Evolutionary conservation across 1,140 invertebrate genomes (phyloP).

Genomic region (Chelonus insularis): DNA sequence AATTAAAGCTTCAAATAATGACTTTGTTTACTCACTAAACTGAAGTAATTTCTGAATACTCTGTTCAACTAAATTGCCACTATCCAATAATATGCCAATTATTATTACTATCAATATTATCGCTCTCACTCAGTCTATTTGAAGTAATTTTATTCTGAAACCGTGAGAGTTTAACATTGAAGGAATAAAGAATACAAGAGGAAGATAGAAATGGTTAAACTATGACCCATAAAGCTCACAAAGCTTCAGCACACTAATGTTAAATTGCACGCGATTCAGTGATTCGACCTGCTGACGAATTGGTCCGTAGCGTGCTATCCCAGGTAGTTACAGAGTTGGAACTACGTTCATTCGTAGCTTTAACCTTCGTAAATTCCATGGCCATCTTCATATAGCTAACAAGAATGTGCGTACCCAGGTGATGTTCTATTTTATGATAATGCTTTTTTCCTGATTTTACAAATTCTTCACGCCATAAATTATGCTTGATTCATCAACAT

Average conservation of each 20-base stretch:
- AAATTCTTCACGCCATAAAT: no score
- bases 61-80: no score
- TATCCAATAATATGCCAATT: no score
- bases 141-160: neutral
- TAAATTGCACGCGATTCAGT: constrained; percentile 44
- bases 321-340: neutral
- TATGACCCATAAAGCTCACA: constrained; percentile 52
- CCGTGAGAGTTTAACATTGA: neutral
- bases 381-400: neutral
- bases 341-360: neutral
- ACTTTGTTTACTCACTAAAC: no score
- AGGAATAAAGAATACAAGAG: constrained; percentile 4
- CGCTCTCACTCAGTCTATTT: neutral
- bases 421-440: no score
- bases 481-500: no score
- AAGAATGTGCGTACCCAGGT: neutral
- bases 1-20: no score
- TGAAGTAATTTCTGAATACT: no score
- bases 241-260: constrained; percentile 42
- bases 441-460: no score
- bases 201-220: constrained; percentile 41
- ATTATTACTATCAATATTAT: no score
- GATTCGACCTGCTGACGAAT: constrained; percentile 29
- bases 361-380: neutral
- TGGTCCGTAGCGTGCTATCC: neutral